These are phyloP conservation scores for Chalcis sispes DNA, from an alignment of 2,888 invertebrate species.

Conservation along the genomic window DNA sequence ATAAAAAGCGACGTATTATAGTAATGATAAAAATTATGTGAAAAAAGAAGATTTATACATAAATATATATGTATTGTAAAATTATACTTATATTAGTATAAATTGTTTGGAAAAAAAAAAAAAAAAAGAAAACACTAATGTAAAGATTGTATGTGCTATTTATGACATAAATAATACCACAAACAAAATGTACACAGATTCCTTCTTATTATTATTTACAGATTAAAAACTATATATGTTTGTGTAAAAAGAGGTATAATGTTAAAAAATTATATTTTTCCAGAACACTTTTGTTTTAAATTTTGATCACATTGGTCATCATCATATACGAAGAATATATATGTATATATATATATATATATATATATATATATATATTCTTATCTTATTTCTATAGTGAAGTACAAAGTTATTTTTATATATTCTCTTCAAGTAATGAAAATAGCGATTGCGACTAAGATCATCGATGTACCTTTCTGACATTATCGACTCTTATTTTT, in stretches of 20 bases:
- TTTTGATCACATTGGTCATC: conserved; percentile 44
- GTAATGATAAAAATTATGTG: not conserved
- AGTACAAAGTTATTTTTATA: conserved; percentile 25
- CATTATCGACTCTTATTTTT: conserved; percentile 20
- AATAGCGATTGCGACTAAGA: conserved; percentile 38
- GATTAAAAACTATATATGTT: conserved; percentile 11
- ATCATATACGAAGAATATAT: conserved; percentile 24
- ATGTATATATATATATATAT: too few relatives aligned
- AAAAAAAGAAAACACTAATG: conserved; percentile 3
- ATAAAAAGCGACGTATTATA: conserved; percentile 10
- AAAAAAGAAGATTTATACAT: too few relatives aligned
- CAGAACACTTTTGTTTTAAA: conserved; percentile 30
- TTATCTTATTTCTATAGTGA: conserved; percentile 25
- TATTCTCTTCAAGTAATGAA: conserved; percentile 19
- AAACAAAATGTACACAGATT: conserved; percentile 41
- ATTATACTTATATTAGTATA: conserved; percentile 24
- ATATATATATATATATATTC: too few relatives aligned
- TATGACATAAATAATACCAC: conserved; percentile 50
- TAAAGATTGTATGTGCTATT: conserved; percentile 43
- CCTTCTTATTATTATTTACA: conserved; percentile 45
- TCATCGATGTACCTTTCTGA: not conserved
- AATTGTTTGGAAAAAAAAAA: conserved; percentile 37
- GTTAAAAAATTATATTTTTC: conserved; percentile 37
- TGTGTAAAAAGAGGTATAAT: conserved; percentile 20
- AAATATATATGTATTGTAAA: not conserved